Conservation (phyloP, 1,140 invertebrate genomes). For the Drosophila teissieri region DNA sequence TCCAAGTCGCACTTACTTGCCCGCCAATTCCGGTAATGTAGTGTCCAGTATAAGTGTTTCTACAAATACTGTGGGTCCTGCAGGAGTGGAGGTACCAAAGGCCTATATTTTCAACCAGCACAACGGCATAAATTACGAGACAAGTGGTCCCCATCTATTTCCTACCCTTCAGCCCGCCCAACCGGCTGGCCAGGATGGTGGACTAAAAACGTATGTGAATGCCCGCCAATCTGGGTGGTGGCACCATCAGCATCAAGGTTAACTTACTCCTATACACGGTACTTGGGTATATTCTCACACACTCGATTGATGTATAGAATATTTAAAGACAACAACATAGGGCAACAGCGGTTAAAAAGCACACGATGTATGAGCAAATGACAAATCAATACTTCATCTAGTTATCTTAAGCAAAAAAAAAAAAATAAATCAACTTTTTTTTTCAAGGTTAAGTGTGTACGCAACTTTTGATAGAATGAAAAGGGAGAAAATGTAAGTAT, state of each 20-base stretch:
- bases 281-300: conserved; percentile 5
- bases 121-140: conserved; percentile 80
- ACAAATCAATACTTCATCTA: conserved; percentile 15
- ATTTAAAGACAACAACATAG: conserved; percentile 16
- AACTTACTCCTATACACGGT: not conserved
- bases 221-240: conserved; percentile 74
- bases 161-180: conserved; percentile 52
- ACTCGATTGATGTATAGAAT: conserved; percentile 26
- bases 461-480: not conserved
- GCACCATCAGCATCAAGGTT: conserved; percentile 72
- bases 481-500: not conserved
- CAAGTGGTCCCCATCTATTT: conserved; percentile 77
- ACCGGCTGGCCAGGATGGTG: conserved; percentile 31
- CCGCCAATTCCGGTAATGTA: conserved; percentile 37
- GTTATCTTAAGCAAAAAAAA: conserved; percentile 40
- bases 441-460: not conserved
- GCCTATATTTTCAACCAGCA: conserved; percentile 83
- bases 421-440: conserved; percentile 32
- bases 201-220: conserved; percentile 74
- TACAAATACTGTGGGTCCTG: conserved; percentile 24
- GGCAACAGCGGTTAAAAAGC: conserved; percentile 16
- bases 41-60: conserved; percentile 58
- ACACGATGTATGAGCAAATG: conserved; percentile 1
- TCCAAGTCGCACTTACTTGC: conserved; percentile 56
- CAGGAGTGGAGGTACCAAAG: conserved; percentile 66